Percentiles rank a stretch among this genome's conserved stretches.
Conservation (phyloP, 2,888 invertebrate genomes). For the Phasia obesa region DNA sequence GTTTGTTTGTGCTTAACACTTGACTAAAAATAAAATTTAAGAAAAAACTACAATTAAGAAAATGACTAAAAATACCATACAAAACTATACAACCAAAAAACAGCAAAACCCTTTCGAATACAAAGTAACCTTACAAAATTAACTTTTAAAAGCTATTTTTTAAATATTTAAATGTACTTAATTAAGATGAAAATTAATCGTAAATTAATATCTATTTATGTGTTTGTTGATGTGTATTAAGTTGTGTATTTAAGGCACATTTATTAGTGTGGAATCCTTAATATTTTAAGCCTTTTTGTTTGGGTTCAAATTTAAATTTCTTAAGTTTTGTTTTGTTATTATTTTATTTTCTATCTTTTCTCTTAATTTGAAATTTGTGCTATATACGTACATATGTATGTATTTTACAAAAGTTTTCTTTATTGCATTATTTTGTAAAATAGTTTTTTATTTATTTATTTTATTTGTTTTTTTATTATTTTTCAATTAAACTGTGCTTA, state of each 20-base stretch:
- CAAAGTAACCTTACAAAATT: too few relatives aligned
- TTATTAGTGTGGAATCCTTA: slow-evolving; percentile 49
- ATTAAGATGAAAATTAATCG: background rate
- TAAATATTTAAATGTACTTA: background rate
- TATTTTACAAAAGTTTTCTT: slow-evolving; percentile 24
- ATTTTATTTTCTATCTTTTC: background rate
- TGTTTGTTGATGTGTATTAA: slow-evolving; percentile 33
- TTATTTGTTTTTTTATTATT: background rate
- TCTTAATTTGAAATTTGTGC: slow-evolving; percentile 53
- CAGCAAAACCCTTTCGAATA: too few relatives aligned
- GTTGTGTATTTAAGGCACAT: slow-evolving; percentile 65
- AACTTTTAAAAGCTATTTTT: background rate
- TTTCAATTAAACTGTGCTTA: too few relatives aligned
- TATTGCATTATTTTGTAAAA: slow-evolving; percentile 28
- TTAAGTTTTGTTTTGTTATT: background rate
- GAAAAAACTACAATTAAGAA: background rate
- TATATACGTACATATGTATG: too few relatives aligned
- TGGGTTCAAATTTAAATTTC: background rate
- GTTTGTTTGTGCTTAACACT: background rate
- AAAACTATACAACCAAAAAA: background rate
- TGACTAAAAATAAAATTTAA: background rate
- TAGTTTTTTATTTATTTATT: slow-evolving; percentile 7
- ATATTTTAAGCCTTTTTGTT: slow-evolving; percentile 21
- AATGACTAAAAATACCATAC: background rate
- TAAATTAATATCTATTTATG: background rate